phyloP scores from a whole-genome alignment of 2,888 invertebrate genomes.

The Stegana nigrithorax region DNA sequence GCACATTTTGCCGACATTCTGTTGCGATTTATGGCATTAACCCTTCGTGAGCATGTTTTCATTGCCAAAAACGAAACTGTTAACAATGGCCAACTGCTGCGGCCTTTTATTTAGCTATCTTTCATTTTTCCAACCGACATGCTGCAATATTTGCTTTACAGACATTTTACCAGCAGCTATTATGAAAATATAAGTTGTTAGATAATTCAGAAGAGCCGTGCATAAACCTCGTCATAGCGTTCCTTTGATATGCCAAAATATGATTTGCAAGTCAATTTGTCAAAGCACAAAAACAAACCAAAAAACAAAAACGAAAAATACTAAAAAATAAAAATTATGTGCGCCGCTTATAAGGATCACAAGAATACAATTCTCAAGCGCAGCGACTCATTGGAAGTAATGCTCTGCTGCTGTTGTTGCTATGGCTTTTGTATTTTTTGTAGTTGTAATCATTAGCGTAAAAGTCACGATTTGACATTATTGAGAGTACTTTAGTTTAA shows the following conservation, averaged over 20 bases:
- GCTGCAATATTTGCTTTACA: constrained; percentile 1
- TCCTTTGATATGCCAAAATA: no score
- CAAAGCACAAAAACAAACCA: constrained; percentile 19
- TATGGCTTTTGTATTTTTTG: neutral
- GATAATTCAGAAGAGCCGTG: neutral
- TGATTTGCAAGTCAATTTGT: constrained; percentile 60
- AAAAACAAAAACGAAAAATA: neutral
- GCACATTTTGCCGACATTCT: no score
- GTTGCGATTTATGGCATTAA: constrained; percentile 1
- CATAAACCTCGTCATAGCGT: neutral
- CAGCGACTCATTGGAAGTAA: no score
- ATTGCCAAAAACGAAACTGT: no score
- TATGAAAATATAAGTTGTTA: neutral
- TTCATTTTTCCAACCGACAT: no score
- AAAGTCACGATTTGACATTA: constrained; percentile 63
- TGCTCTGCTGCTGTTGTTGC: no score
- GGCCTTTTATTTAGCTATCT: neutral
- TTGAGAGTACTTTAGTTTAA: constrained; percentile 61
- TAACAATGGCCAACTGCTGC: neutral
- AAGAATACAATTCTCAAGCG: no score
- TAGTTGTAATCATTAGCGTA: constrained; percentile 50
- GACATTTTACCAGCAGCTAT: constrained; percentile 6
- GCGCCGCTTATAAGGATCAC: neutral
- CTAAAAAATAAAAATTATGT: constrained; percentile 11
- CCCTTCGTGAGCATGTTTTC: neutral